Evolutionary conservation across 2,797 vertebrate genomes (phyloP), one percentile per base, ranked within the genome.

Genomic region (Xenentodon cancila): DNA sequence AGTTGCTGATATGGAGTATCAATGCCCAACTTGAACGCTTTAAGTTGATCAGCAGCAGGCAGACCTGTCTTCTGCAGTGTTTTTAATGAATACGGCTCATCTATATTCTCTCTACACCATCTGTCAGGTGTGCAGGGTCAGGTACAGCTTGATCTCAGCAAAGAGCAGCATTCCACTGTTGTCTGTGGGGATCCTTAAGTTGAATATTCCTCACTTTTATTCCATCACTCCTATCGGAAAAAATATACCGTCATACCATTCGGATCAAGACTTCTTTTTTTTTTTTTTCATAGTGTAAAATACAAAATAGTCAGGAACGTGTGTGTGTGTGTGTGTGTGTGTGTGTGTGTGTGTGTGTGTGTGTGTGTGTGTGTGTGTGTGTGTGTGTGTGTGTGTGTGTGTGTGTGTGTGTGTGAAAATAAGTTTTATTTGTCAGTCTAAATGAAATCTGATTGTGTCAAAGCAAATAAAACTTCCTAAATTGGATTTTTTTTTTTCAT

Each of bases 21-120:
- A 58, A 58, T 59, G 71, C 76, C 61, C 79, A 82, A 68, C 68
- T 85, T 77, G 84, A 83, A 64, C 59, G 70, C 53, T 88, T 87
- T 87, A 85, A 85, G 84, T 84, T 79, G 77, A 89, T 87, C 82
- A 87, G 80, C 87, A 86, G 84, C 81, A 77, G 80, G 76, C 52
- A 17, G 79, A 82, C 64, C 70, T 64, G 76, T 72, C 81, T 73
- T 72, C 65, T 69, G 45, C 75, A 37, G 64, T 81, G 76, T 73
- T 84, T 84, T 83, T 87, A 86, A 89, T 89, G 87, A 85, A 84
- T 68, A 49, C 75, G 55, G 73, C 71, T 78, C 73, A 75, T 87
- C 76, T 63, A 71, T 63, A 73, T 73, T 71, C 73, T 75, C 79
- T 46, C 57, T 73, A 68, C 67, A 72, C 89, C 89, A 90, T 89